Evolutionary conservation across 2,888 invertebrate genomes (phyloP), one percentile per base, ranked within the genome.

Genomic region (Calameuta idolon): DNA sequence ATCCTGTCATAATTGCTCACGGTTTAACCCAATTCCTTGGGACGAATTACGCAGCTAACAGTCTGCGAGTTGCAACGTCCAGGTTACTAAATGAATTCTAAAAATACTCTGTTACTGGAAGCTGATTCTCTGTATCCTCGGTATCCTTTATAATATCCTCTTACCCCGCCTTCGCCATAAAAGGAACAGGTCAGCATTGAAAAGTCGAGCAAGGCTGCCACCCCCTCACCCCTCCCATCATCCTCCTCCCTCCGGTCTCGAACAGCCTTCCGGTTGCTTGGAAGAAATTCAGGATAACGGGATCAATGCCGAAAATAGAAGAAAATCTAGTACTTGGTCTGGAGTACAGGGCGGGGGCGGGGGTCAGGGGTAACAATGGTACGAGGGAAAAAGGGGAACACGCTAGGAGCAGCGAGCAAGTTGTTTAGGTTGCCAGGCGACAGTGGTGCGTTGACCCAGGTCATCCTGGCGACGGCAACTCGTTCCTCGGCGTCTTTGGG

Each of bases 341-440:
- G 83, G 37, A 83, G 76, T 73, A 75, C 40, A 75, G 35, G 35
- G 35, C 3, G 34, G 34, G 9, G 9, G n/a, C n/a, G 40, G 40
- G 40, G 40, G 40, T 23, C 40, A 23, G 40, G 55, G 55, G 55
- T 55, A 9, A 1, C 9, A 55, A 55, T 55, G 23, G 23, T 40
- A 40, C 40, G 40, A 40, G 55, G 71, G 23, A 31, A 71, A 30
- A 71, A 71, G 23, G 23, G 30, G 71, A 11, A 30, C 30, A 71
- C 71, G 71, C 23, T 23, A 55, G 30, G 78, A 75, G 69, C 68
- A 74, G 79, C 2, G 80, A 85, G 84, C 85, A 86, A 86, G 84
- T 78, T 85, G 87, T 87, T 87, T 88, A 85, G 86, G 87, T 87
- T 87, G 87, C 87, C 86, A 86, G 83, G 87, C 87, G 88, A 87